A percentile compares a stretch with the other conserved stretches of the same genome.
phyloP scores from a whole-genome alignment of 2,113 vertebrate genomes.

The Pavo muticus region DNA sequence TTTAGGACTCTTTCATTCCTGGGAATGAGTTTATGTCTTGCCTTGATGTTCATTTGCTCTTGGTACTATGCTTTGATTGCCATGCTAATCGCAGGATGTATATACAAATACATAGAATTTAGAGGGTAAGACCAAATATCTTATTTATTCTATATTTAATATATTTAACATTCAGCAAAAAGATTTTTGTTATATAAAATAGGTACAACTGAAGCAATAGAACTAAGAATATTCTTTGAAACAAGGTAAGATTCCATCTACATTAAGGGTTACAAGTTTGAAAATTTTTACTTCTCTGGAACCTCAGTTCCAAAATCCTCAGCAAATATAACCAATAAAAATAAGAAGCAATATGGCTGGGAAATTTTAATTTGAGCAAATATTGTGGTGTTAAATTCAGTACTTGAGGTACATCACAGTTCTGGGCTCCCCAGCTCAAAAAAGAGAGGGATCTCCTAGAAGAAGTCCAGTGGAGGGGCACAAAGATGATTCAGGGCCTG shows the following conservation, averaged over 20 bases:
- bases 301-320: background rate
- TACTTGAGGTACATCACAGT: background rate
- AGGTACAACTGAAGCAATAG: background rate
- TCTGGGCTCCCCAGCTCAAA: too few relatives aligned
- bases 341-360: background rate
- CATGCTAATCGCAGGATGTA: conserved; percentile 92
- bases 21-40: conserved; percentile 96
- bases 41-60: conserved; percentile 97
- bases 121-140: conserved; percentile 86
- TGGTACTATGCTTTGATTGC: conserved; percentile 96
- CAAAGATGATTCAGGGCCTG: too few relatives aligned
- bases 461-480: too few relatives aligned
- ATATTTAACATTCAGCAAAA: conserved; percentile 8
- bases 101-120: conserved; percentile 99
- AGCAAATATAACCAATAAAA: background rate
- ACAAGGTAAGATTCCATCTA: background rate
- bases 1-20: conserved; percentile 94
- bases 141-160: conserved; percentile 61
- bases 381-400: background rate
- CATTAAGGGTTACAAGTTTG: background rate
- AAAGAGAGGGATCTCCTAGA: too few relatives aligned
- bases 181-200: background rate
- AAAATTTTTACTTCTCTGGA: background rate
- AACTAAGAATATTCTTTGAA: background rate
- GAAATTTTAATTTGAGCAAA: background rate